Conservation (phyloP, 2,888 invertebrate genomes). For the Anaspis maculata region DNA sequence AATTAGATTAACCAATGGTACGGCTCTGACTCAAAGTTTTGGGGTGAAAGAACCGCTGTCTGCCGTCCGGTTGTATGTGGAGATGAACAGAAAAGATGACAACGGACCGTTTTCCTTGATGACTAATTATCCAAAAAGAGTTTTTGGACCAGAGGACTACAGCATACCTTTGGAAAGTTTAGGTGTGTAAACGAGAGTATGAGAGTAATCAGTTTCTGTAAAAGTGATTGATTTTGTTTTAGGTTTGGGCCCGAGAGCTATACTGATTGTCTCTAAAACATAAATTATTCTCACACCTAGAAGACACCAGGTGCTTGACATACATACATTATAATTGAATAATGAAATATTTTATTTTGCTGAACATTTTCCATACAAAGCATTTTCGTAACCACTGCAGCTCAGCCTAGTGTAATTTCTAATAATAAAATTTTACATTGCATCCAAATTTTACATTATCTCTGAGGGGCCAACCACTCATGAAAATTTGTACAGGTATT, state of each 20-base stretch:
- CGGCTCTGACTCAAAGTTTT: conserved; percentile 65
- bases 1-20: conserved; percentile 70
- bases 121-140: conserved; percentile 85
- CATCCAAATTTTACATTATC: too few relatives aligned
- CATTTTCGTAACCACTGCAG: too few relatives aligned
- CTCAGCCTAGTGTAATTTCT: too few relatives aligned
- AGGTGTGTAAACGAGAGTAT: conserved; percentile 53
- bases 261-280: conserved; percentile 66
- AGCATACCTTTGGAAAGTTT: conserved; percentile 76
- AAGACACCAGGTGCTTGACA: too few relatives aligned
- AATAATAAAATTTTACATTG: too few relatives aligned
- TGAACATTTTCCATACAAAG: too few relatives aligned
- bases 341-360: too few relatives aligned
- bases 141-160: conserved; percentile 80
- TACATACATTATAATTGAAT: too few relatives aligned
- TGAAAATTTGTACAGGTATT: too few relatives aligned
- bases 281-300: too few relatives aligned
- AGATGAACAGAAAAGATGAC: conserved; percentile 72
- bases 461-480: too few relatives aligned
- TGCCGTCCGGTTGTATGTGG: conserved; percentile 81
- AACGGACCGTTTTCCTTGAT: conserved; percentile 69
- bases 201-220: conserved; percentile 1
- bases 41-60: conserved; percentile 82
- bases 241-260: conserved; percentile 80
- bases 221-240: conserved; percentile 41